A percentile compares a stretch with the other conserved stretches of the same genome.
These are phyloP conservation scores for Microctonus aethiopoides DNA, from an alignment of 2,888 invertebrate species.

Conservation along the genomic window DNA sequence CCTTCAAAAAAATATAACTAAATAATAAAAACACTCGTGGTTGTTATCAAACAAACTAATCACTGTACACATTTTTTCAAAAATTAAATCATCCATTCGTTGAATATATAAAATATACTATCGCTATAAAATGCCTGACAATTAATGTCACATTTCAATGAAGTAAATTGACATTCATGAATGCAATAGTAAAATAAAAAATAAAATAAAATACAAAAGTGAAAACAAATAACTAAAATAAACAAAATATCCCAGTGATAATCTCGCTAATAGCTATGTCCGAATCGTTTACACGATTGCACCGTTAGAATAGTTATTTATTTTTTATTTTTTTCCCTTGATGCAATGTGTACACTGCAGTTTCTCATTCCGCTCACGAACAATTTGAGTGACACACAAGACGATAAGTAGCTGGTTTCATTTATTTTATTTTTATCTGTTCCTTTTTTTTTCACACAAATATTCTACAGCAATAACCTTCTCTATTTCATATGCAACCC, in stretches of 20 bases:
- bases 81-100: not conserved
- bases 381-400: slow-evolving; percentile 40
- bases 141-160: slow-evolving; percentile 30
- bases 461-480: slow-evolving; percentile 21
- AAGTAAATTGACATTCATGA: slow-evolving; percentile 20
- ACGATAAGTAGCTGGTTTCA: slow-evolving; percentile 42
- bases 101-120: not conserved
- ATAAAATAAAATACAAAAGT: not conserved
- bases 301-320: slow-evolving; percentile 20
- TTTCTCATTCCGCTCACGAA: slow-evolving; percentile 14
- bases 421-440: slow-evolving; percentile 35
- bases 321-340: slow-evolving; percentile 22
- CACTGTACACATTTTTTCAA: not conserved
- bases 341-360: not conserved
- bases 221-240: slow-evolving; percentile 22
- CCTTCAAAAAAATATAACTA: not conserved
- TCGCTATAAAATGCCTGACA: slow-evolving; percentile 13
- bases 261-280: slow-evolving; percentile 31
- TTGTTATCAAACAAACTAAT: not conserved
- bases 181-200: not conserved
- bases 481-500: slow-evolving; percentile 32
- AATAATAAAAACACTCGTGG: not conserved
- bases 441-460: slow-evolving; percentile 35
- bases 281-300: slow-evolving; percentile 27
- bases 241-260: slow-evolving; percentile 26